phyloP scores from a whole-genome alignment of 2,888 invertebrate genomes.

The Branchipolynoe longqiensis region DNA sequence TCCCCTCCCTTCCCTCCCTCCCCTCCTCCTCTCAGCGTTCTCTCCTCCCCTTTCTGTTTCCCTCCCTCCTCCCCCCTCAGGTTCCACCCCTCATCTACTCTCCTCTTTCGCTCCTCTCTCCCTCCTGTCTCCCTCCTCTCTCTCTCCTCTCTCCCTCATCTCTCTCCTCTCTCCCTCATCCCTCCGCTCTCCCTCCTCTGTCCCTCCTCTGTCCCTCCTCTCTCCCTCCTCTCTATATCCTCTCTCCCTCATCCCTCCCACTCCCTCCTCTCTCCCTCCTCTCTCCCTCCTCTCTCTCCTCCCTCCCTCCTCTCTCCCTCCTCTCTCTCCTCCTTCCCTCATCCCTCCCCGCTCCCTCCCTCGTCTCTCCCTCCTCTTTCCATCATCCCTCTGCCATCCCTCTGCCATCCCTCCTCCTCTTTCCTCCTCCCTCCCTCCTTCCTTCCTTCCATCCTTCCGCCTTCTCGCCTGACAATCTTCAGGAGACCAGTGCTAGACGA shows the following conservation, averaged over 20 bases:
- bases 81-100: neutral
- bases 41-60: too few relatives aligned
- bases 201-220: neutral
- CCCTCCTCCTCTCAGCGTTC: too few relatives aligned
- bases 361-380: neutral
- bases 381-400: neutral
- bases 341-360: too few relatives aligned
- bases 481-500: too few relatives aligned
- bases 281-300: neutral
- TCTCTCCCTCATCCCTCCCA: neutral
- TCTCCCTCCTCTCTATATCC: neutral
- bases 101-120: neutral
- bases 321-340: too few relatives aligned
- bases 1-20: too few relatives aligned
- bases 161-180: neutral
- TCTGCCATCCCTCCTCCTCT: too few relatives aligned
- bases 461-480: too few relatives aligned
- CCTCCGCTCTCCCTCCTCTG: neutral
- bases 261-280: neutral
- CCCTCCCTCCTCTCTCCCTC: too few relatives aligned
- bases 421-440: too few relatives aligned
- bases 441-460: too few relatives aligned
- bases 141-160: neutral
- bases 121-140: neutral
- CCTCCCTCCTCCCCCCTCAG: too few relatives aligned